Evolutionary conservation across 1,140 invertebrate genomes (phyloP), one percentile per base, ranked within the genome.

Genomic region (Ceratina japonica): DNA sequence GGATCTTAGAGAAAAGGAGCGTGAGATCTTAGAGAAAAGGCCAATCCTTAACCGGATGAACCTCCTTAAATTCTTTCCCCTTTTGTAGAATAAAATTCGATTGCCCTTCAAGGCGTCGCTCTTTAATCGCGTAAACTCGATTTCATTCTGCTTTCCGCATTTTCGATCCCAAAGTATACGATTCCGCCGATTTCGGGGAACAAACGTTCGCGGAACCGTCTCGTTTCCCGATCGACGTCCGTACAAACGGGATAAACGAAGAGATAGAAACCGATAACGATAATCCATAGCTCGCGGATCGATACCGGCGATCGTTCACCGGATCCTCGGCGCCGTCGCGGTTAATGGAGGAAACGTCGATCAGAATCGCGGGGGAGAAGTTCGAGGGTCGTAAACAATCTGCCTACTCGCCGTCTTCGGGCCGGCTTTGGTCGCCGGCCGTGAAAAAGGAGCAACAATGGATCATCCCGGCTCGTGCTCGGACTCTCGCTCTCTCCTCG

Each of bases 391-490:
- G 66, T 27, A 52, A 61, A 52, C 56, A n/a, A 27, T 22, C 20
- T 15, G 22, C 54, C n/a, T 56, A 44, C 10, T 49, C 22, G 52
- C 73, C 31, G 37, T 65, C 20, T 18, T 52, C 22, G 31, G 62
- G 13, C 4, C 16, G n/a, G 22, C 37, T 44, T 44, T 27, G 62
- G 54, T 37, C n/a, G n/a, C 31, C 15, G 49, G 31, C 1, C 2
- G 20, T 22, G 69, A 69, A 71, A 80, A 79, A 56, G 52, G n/a
- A 80, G 65, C 68, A 83, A 84, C 82, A 84, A 84, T 84, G 78
- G 73, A 44, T 12, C 27, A 44, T 37, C 18, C 24, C 52, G 81
- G 68, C 68, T 82, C 75, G 76, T 79, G 82, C 71, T 84, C 73
- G 49, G 73, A 84, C 63, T 70, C 65, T 70, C 65, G 78, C 69